Evolutionary conservation across 2,888 invertebrate genomes (phyloP), one percentile per base, ranked within the genome.

Genomic region (Limnephilus rhombicus): DNA sequence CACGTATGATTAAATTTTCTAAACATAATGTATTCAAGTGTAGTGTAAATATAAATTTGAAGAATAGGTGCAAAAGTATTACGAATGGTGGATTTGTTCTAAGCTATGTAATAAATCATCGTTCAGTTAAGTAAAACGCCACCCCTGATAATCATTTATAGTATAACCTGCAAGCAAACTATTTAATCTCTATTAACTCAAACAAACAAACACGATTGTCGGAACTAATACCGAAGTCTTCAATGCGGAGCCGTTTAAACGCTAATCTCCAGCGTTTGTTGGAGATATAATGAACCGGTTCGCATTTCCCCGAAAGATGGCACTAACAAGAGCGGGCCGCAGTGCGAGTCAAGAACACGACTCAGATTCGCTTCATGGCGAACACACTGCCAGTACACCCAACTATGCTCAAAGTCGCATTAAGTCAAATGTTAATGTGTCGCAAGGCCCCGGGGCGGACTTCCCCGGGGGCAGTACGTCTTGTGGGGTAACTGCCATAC

Each of bases 371-470:
- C 11, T 83, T 89, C 53, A 29, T 68, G 49, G 31, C 45, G 11
- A 31, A 81, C 91, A 49, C 49, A 81, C 49, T 45, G 4, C 53
- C 18, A 24, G 68, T 68, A 90, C 80, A 91, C 87, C 81, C 41
- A 92, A 92, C 90, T 91, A 90, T 90, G 92, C 81, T 85, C 91
- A 86, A 92, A 92, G 92, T 92, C 90, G 90, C 91, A 92, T 92
- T 92, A 92, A 92, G 90, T 93, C 92, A 92, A 92, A 93, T 93
- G 91, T 93, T 93, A 93, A 93, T 93, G 93, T 92, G 93, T 92
- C 93, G 91, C 91, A 90, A 85, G 90, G 92, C 53, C 82, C n/a
- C 29, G 92, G 92, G 29, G 80, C 7, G 91, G 82, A 53, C 31
- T 29, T 89, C 82, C 92, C 68, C 53, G 90, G 90, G 92, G 90